These are phyloP conservation scores for Hemistola chrysoprasaria DNA, from an alignment of 2,888 invertebrate species.

Conservation along the genomic window DNA sequence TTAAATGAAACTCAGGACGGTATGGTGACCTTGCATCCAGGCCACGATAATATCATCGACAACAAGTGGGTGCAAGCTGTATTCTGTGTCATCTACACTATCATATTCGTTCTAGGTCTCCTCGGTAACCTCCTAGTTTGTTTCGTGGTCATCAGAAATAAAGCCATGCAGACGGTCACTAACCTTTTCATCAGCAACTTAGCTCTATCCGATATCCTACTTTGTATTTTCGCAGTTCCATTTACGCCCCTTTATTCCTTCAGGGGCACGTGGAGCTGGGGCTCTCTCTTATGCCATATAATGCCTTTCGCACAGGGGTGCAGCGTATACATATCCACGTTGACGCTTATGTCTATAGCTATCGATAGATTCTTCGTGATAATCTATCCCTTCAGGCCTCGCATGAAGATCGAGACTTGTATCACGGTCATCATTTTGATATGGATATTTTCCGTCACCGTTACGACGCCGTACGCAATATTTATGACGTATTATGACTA, in stretches of 20 bases:
- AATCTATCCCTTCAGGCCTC: conserved; percentile 95
- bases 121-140: conserved; percentile 96
- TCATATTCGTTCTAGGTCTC: conserved; percentile 94
- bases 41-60: conserved; percentile 82
- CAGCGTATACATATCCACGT: conserved; percentile 98
- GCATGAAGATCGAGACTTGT: conserved; percentile 95
- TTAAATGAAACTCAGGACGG: conserved; percentile 32
- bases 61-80: conserved; percentile 86
- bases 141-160: conserved; percentile 95
- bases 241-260: conserved; percentile 98
- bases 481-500: conserved; percentile 86
- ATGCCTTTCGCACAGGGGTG: conserved; percentile 97
- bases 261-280: conserved; percentile 96
- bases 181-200: conserved; percentile 98
- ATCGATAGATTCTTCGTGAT: conserved; percentile 99
- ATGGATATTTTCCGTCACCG: conserved; percentile 93
- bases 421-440: conserved; percentile 92
- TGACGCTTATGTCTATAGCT: conserved; percentile 98
- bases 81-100: conserved; percentile 89
- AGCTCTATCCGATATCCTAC: conserved; percentile 96
- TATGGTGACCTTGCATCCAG: conserved; percentile 40
- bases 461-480: conserved; percentile 95
- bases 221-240: conserved; percentile 96
- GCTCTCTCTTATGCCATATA: conserved; percentile 93
- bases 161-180: conserved; percentile 98